These are phyloP conservation scores for Caenorhabditis plicata DNA, from an alignment of 2,888 invertebrate genomes.

Conservation along the genomic window DNA sequence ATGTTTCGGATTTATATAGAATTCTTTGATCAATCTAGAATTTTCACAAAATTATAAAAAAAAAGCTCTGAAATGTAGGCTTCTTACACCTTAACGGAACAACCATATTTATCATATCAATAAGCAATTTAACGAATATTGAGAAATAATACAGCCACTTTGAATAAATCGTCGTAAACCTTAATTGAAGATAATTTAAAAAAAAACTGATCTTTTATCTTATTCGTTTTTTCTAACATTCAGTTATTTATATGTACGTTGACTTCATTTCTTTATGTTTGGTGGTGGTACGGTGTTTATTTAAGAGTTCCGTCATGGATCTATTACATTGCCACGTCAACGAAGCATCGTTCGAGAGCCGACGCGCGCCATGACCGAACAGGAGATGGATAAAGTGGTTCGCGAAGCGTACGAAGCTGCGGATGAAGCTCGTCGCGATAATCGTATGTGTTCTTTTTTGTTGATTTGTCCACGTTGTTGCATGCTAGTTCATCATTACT, in stretches of 20 bases:
- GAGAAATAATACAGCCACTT: no score
- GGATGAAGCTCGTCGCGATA: slow-evolving; percentile 44
- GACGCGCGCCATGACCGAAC: slow-evolving; percentile 46
- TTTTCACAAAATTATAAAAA: no score
- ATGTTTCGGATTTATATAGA: no score
- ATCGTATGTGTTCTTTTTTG: slow-evolving; percentile 21
- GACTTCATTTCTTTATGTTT: background rate
- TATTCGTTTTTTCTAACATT: background rate
- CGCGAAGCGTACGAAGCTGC: slow-evolving; percentile 53
- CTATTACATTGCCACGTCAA: slow-evolving; percentile 38
- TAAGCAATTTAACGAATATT: no score
- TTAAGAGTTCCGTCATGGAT: slow-evolving; percentile 24
- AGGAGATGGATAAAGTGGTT: slow-evolving; percentile 50
- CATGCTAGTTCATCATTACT: slow-evolving; percentile 1
- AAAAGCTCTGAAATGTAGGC: no score
- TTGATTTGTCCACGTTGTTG: slow-evolving; percentile 2
- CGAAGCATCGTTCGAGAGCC: slow-evolving; percentile 34
- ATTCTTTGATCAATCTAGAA: no score
- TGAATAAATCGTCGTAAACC: no score
- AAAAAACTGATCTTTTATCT: no score
- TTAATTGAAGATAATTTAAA: no score
- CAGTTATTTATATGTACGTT: background rate
- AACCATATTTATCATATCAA: no score
- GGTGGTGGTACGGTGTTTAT: background rate
- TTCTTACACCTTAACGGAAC: no score